Evolutionary conservation across 2,888 invertebrate species (phyloP).

Genomic region (Platypus cylindrus): DNA sequence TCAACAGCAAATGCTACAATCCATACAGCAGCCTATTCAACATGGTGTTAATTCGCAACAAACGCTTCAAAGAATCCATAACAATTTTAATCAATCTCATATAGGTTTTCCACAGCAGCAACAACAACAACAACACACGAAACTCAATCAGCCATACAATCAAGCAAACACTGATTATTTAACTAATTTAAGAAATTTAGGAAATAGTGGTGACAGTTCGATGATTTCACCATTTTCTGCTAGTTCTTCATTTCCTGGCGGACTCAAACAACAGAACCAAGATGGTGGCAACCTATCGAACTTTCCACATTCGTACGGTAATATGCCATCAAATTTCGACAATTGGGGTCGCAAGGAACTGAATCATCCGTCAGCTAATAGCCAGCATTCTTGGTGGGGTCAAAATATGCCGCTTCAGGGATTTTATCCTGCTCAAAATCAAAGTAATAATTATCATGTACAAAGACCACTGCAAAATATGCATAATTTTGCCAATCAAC

Average conservation of each 20-base stretch:
- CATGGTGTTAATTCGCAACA: too few relatives aligned
- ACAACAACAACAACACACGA: constrained; percentile 7
- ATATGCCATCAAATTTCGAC: constrained; percentile 17
- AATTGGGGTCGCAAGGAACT: constrained; percentile 18
- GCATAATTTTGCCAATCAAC: constrained; percentile 1
- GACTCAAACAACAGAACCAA: constrained; percentile 2
- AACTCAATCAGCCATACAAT: constrained; percentile 2
- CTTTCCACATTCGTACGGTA: constrained; percentile 13
- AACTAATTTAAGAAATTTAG: constrained; percentile 22
- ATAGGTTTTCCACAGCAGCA: constrained; percentile 19
- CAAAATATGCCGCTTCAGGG: constrained; percentile 8
- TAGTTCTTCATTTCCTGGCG: constrained; percentile 4
- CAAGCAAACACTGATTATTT: constrained; percentile 21
- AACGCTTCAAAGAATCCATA: too few relatives aligned
- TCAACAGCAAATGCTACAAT: too few relatives aligned
- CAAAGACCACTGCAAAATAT: constrained; percentile 2
- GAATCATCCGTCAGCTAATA: constrained; percentile 3
- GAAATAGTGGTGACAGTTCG: constrained; percentile 17
- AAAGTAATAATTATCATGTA: constrained; percentile 1
- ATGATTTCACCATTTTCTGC: constrained; percentile 15
- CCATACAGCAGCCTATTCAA: too few relatives aligned
- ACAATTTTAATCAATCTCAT: constrained; percentile 24
- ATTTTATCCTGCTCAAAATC: constrained; percentile 4
- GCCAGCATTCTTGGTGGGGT: constrained; percentile 11
- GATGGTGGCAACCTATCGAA: constrained; percentile 12